Evolutionary conservation across 2,113 vertebrate genomes (phyloP), one percentile per base, ranked within the genome.

Genomic region (Oreocharis arfaki): DNA sequence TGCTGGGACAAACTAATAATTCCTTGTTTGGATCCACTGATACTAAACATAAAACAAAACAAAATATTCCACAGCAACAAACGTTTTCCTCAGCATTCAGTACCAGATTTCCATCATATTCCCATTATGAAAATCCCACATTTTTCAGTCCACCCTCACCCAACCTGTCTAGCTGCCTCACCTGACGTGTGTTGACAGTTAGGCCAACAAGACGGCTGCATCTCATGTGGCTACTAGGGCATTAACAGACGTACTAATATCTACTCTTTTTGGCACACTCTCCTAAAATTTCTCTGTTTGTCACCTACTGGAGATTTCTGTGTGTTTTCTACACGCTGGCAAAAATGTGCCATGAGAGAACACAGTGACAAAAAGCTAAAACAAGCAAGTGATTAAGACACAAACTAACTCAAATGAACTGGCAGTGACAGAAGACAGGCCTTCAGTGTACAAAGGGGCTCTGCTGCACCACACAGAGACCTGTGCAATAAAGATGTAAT

Each of bases 401-500:
- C 21, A 89, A 84, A 81, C 27, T 10, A 84, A 87, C 41, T 87
- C 28, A 82, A 91, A 84, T 57, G 65, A 96, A 49, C 91, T 87
- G 60, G 69, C 74, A 91, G 49, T 73, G 89, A 95, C 74, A 89
- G 57, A 94, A 94, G 61, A 78, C 95, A 96, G 94, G 87, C 49
- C n/a, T 87, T 56, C 75, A 65, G 81, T 0, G 0, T 21, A 82
- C 50, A 82, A 75, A 93, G 41, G n/a, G n/a, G 81, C 60, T 95
- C 87, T 91, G 91, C 93, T 56, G 74, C 65, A 91, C 44, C 49
- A 89, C 19, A 67, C 50, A 49, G 37, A 69, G 88, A 95, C 91
- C 93, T 96, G 87, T 39, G 84, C 84, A 95, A 70, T 77, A 91
- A 96, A 89, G 89, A 95, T 55, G 78, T 56, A 85, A 96, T 95